These are phyloP conservation scores for Papilio dardanus DNA, from an alignment of 1,140 invertebrate species.

Conservation along the genomic window DNA sequence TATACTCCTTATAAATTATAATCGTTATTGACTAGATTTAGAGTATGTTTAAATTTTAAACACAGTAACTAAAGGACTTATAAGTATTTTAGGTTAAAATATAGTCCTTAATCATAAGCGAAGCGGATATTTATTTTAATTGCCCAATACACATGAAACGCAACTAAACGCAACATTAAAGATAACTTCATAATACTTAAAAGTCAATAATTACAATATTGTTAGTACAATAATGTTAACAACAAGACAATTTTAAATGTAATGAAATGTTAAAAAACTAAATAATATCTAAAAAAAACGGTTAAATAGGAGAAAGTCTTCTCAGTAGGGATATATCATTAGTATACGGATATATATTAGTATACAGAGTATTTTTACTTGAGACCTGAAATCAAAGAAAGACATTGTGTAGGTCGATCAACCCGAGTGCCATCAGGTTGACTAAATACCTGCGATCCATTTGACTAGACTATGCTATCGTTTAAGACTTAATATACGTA, in stretches of 20 bases:
- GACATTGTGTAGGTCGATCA: not conserved
- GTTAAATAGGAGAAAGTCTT: not conserved
- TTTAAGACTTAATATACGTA: conserved; percentile 65
- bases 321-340: not conserved
- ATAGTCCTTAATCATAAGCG: not conserved
- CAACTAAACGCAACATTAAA: not conserved
- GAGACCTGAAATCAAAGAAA: not conserved
- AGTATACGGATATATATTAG: not conserved
- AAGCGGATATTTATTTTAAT: not conserved
- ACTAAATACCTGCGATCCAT: conserved; percentile 55
- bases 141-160: not conserved
- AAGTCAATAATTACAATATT: not conserved
- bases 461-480: conserved; percentile 69
- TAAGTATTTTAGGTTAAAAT: not conserved
- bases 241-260: not conserved
- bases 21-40: conserved; percentile 4
- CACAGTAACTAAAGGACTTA: not conserved
- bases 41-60: not conserved
- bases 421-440: conserved; percentile 62
- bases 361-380: not conserved
- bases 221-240: not conserved
- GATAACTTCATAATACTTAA: not conserved
- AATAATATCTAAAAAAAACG: conserved; percentile 4
- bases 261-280: not conserved
- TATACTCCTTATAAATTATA: not conserved